Conservation (phyloP, 2,797 vertebrate species). For the Phylloscopus collybita region DNA sequence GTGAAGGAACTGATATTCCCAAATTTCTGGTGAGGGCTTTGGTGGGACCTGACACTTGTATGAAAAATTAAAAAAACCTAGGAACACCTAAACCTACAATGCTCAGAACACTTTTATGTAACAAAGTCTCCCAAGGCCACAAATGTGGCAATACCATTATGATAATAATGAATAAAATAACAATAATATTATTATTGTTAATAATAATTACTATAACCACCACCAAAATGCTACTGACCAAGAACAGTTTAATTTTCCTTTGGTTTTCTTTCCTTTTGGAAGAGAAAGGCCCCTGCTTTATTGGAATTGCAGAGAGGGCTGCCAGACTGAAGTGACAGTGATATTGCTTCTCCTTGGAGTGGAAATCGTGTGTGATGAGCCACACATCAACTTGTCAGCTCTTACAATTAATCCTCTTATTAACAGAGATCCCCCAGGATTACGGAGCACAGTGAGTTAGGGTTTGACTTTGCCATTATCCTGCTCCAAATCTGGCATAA, state of each 20-base stretch:
- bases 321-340: neutral
- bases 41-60: neutral
- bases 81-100: neutral
- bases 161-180: neutral
- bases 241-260: neutral
- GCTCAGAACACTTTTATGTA: neutral
- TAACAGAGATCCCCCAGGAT: slow-evolving; percentile 20
- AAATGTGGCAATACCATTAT: neutral
- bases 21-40: neutral
- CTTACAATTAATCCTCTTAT: slow-evolving; percentile 47
- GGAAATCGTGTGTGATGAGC: neutral
- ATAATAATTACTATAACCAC: no score
- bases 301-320: neutral
- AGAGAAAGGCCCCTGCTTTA: neutral
- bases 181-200: no score
- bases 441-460: neutral
- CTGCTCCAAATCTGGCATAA: neutral
- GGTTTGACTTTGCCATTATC: neutral
- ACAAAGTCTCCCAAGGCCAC: neutral
- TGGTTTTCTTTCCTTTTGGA: neutral
- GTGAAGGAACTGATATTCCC: neutral
- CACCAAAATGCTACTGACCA: neutral
- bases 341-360: neutral
- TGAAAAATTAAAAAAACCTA: neutral
- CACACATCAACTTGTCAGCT: neutral